phyloP scores from a whole-genome alignment of 1,140 invertebrate species.

The Heliconius melpomene region DNA sequence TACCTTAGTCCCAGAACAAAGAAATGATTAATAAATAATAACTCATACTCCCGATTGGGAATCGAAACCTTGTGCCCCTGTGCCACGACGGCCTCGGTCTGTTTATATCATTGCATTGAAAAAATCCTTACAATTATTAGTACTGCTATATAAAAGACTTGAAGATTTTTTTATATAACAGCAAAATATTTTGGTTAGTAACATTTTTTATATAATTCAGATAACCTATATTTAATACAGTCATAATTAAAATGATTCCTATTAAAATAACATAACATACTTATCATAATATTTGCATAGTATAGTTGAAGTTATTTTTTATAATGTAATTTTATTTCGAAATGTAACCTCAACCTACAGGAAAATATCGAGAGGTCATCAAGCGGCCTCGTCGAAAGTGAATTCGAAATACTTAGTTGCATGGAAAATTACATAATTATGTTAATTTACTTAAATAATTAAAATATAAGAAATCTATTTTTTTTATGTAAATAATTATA shows the following conservation, averaged over 20 bases:
- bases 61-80: too few relatives aligned
- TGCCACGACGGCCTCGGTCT: too few relatives aligned
- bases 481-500: too few relatives aligned
- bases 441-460: not conserved
- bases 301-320: not conserved
- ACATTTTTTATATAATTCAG: not conserved
- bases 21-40: too few relatives aligned
- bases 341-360: not conserved
- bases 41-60: too few relatives aligned
- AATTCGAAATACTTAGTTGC: not conserved
- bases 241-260: too few relatives aligned
- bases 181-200: not conserved
- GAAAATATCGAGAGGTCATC: conserved; percentile 8
- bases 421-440: conserved; percentile 9
- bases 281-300: not conserved
- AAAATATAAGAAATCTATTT: not conserved
- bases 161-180: too few relatives aligned
- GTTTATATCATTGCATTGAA: too few relatives aligned
- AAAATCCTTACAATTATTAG: too few relatives aligned
- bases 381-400: not conserved
- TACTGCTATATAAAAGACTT: too few relatives aligned
- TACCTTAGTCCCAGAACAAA: too few relatives aligned
- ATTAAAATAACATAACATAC: not conserved
- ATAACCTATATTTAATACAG: too few relatives aligned
- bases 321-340: not conserved